Base-by-base conservation (phyloP, 1,140 invertebrate genomes). In the Sinonovacula constricta region DNA sequence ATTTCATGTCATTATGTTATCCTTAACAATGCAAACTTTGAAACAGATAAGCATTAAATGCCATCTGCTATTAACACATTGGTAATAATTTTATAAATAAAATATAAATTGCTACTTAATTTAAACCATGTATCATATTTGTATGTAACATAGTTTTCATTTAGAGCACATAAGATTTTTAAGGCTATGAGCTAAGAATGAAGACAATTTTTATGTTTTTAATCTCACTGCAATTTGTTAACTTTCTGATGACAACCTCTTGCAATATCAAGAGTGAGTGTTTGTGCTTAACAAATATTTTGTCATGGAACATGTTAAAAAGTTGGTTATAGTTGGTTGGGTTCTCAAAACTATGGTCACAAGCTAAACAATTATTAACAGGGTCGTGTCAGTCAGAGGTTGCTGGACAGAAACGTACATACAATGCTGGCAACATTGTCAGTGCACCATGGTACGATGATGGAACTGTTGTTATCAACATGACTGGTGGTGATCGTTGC, bases 401-500 rank as follows among this genome's bases (percentile, higher is more conserved):
- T 14, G 39, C 53, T 0, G 69, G 65, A 15, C 33, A 70, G n/a
- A 72, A 67, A 36, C 74, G 68, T 56, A 66, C 24, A 18, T 84
- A 71, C 63, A 87, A 81, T 74, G 82, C 80, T 36, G 88, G 88
- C 4, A 83, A 86, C 34, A 74, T 68, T 15, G 86, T 85, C n/a
- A 59, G 59, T 24, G 80, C 83, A 12, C 76, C 86, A 12, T 72
- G 79, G 26, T 89, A 82, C 71, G 72, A 84, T 45, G 76, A 84
- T 39, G 88, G 87, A 14, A 66, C 85, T 3, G 56, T 90, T 5
- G 71, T 84, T 22, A 79, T 88, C 7, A 85, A 85, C 59, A 88
- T 88, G 56, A 75, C 82, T 0, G 85, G 85, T 5, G 88, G 88
- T 14, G 83, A 80, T 24, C 60, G 60, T 0, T 88, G 88, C 53